Evolutionary conservation across 2,888 invertebrate genomes (phyloP).

Genomic region (Cylloceria caligata): DNA sequence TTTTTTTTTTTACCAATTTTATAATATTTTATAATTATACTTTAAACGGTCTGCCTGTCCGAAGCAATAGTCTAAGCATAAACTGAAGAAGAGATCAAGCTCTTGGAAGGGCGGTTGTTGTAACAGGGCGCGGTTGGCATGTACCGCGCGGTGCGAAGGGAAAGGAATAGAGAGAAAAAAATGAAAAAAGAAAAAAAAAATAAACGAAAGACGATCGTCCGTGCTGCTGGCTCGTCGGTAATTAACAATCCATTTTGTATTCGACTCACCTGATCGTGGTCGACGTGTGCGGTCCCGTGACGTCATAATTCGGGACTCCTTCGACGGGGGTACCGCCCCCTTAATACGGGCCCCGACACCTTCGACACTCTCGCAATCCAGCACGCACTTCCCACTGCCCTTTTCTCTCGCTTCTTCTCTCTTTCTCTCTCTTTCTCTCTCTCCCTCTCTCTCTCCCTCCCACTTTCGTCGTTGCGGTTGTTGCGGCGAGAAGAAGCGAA

Average conservation of each 20-base stretch:
- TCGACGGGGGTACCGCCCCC: slow-evolving; percentile 82
- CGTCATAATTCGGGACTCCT: slow-evolving; percentile 84
- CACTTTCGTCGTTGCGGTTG: slow-evolving; percentile 43
- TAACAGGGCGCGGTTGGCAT: slow-evolving; percentile 24
- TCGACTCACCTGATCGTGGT: slow-evolving; percentile 81
- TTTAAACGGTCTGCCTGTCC: background rate
- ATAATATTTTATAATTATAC: slow-evolving; percentile 3
- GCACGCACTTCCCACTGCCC: slow-evolving; percentile 63
- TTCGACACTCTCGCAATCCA: slow-evolving; percentile 73
- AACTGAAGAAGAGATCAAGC: slow-evolving; percentile 15
- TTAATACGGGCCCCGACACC: slow-evolving; percentile 84
- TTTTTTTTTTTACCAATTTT: background rate
- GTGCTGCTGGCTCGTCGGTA: slow-evolving; percentile 73
- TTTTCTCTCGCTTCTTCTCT: slow-evolving; percentile 43
- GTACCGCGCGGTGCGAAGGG: slow-evolving; percentile 27
- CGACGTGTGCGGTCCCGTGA: slow-evolving; percentile 84
- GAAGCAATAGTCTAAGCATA: background rate
- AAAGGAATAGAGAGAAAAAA: slow-evolving; percentile 25
- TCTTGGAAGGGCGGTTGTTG: slow-evolving; percentile 20
- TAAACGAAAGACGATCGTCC: slow-evolving; percentile 41
- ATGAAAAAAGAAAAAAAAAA: slow-evolving; percentile 10
- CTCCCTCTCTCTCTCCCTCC: slow-evolving; percentile 28
- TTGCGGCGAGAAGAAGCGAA: slow-evolving; percentile 65
- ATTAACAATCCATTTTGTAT: slow-evolving; percentile 84
- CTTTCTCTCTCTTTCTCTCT: slow-evolving; percentile 51